phyloP scores from a whole-genome alignment of 1,140 invertebrate genomes.

The Tetramorium parvispinum region DNA sequence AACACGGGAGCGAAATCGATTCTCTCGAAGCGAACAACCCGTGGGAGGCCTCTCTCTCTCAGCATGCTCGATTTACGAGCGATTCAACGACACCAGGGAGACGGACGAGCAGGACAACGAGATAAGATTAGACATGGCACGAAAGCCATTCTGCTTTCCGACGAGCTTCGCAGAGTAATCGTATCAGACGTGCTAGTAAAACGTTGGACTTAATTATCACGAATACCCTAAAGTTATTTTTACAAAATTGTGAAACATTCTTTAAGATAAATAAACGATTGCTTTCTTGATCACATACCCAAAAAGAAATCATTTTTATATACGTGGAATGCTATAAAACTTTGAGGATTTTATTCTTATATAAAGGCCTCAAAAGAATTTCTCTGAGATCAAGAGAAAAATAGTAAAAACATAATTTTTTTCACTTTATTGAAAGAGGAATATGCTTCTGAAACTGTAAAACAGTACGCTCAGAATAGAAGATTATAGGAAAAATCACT shows the following conservation, averaged over 20 bases:
- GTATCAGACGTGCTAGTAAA: background rate
- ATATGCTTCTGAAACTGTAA: too few species aligned
- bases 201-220: slow-evolving; percentile 18
- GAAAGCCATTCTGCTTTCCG: slow-evolving; percentile 46
- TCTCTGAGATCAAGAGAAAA: too few species aligned
- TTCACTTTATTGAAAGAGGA: too few species aligned
- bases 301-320: too few species aligned
- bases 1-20: slow-evolving; percentile 69
- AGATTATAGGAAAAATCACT: too few species aligned
- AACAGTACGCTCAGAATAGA: too few species aligned
- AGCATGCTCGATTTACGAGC: slow-evolving; percentile 75
- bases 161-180: slow-evolving; percentile 8
- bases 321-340: too few species aligned
- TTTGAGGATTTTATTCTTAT: too few species aligned
- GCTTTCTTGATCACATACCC: background rate
- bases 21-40: slow-evolving; percentile 66
- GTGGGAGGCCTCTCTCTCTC: slow-evolving; percentile 50
- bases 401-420: too few species aligned
- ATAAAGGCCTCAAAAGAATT: too few species aligned
- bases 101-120: slow-evolving; percentile 72
- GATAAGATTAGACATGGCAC: slow-evolving; percentile 72
- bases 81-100: slow-evolving; percentile 74
- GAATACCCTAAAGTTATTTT: background rate
- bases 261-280: background rate
- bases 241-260: background rate